Base-by-base conservation (phyloP, 2,888 invertebrate genomes). In the Branchipolynoe longqiensis region DNA sequence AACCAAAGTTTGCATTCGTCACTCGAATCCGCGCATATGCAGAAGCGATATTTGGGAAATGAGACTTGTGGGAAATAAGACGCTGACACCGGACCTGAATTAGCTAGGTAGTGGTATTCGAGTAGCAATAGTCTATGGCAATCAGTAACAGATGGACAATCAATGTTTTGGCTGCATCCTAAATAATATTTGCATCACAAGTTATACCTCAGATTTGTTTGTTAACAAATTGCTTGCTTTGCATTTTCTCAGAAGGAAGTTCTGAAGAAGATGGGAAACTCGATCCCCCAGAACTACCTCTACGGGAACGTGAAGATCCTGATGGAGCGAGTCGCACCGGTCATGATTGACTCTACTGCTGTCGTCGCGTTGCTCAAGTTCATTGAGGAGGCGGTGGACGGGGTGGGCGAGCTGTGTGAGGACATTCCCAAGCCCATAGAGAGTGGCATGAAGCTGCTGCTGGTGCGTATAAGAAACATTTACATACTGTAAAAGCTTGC, bases 291-390 rank as follows among this genome's bases (percentile, higher is more conserved):
- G 0, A 98, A 98, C 94, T 94, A 98, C 54, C 97, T 98, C 94
- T 98, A 98, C 94, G 98, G 98, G 93, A 98, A 98, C 0, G 97
- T 99, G 59, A 99, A 99, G 95, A 97, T 87, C 96, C 94, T 99
- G 74, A 94, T 99, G 85, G 99, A 99, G 94, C 95, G 99, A 86
- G 97, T 98, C 22, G 98, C 98, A 88, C 98, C 98, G 0, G 98
- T 99, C 4, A 97, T 99, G 97, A 97, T 99, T 18, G 99, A 99
- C 93, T 96, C 96, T 90, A 96, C 97, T 88, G 97, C 98, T 0
- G 95, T 98, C 90, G 95, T 96, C 88, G 96, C 95, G 87, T 94
- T 96, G 83, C 90, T 93, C 31, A 90, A 89, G 82, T 90, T 91
- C 87, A 94, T 95, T 83, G 94, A 94, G 59, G 95, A 95, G 85